A percentile compares a stretch with the other conserved stretches of the same genome.
phyloP scores from a whole-genome alignment of 2,113 vertebrate genomes.

The Gyps fulvus region DNA sequence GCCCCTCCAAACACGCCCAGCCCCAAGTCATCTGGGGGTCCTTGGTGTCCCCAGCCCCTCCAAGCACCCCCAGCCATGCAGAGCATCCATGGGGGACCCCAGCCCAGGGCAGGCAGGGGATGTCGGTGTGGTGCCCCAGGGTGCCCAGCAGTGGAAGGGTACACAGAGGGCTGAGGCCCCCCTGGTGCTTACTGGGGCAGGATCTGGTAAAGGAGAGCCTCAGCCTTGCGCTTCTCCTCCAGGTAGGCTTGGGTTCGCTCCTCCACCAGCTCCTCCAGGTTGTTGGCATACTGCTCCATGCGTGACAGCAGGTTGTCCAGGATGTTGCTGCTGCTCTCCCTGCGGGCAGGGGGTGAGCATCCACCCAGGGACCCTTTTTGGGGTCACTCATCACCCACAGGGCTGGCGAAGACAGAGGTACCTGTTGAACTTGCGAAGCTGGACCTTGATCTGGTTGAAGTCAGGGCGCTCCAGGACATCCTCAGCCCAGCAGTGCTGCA shows the following conservation, averaged over 20 bases:
- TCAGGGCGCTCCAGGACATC: constrained; percentile 83
- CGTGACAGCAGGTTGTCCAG: constrained; percentile 91
- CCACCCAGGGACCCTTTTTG: accelerated
- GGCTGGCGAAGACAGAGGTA: background rate
- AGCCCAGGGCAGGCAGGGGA: background rate
- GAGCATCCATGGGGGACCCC: background rate
- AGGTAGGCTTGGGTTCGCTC: constrained; percentile 92
- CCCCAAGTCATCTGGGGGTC: accelerated
- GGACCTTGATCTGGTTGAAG: constrained; percentile 86
- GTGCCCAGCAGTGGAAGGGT: too few species aligned
- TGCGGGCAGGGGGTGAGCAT: constrained; percentile 14
- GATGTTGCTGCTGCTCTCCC: constrained; percentile 88
- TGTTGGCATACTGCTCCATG: constrained; percentile 97
- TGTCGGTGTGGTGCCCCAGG: background rate
- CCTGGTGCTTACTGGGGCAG: constrained; percentile 86
- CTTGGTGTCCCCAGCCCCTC: background rate
- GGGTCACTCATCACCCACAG: accelerated
- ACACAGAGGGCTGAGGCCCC: accelerated
- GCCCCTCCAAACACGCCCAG: background rate
- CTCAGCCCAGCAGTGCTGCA: constrained; percentile 90
- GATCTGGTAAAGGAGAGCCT: constrained; percentile 94
- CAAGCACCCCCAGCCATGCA: background rate
- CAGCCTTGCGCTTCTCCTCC: constrained; percentile 93
- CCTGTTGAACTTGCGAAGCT: constrained; percentile 89
- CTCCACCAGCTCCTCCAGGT: constrained; percentile 94